Evolutionary conservation across 2,888 invertebrate genomes (phyloP).

Genomic region (Tridacna crocea): DNA sequence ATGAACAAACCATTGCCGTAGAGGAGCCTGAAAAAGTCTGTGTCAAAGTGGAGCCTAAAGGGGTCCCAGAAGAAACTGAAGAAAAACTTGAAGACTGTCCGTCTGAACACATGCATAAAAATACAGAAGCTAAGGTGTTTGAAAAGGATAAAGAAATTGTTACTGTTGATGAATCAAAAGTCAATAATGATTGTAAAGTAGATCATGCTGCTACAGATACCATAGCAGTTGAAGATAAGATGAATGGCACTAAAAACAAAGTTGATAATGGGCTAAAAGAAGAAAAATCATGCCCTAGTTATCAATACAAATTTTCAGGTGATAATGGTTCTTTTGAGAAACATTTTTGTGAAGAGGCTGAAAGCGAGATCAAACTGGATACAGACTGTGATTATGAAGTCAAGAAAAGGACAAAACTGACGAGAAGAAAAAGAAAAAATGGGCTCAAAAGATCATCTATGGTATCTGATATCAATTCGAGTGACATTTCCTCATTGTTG

Average conservation of each 20-base stretch:
- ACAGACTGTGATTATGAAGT: background rate
- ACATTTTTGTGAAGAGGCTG: background rate
- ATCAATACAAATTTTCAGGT: background rate
- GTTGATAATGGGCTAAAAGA: background rate
- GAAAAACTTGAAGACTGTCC: too few relatives aligned
- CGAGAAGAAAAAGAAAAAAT: background rate
- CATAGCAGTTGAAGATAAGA: background rate
- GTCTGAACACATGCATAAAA: too few relatives aligned
- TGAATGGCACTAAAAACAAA: background rate
- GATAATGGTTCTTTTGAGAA: background rate
- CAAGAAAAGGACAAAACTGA: background rate
- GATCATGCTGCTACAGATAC: too few relatives aligned
- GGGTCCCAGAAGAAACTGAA: background rate
- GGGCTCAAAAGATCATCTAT: background rate
- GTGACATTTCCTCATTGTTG: background rate
- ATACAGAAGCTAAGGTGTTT: too few relatives aligned
- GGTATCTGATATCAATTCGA: background rate
- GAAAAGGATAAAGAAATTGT: too few relatives aligned
- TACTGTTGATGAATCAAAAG: too few relatives aligned
- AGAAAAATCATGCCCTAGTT: background rate
- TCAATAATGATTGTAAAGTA: too few relatives aligned
- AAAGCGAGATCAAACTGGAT: background rate
- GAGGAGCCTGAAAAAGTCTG: too few relatives aligned
- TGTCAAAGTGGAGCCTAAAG: background rate
- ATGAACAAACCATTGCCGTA: background rate